Base-by-base conservation (phyloP, 2,113 vertebrate genomes). In the Promerops cafer region DNA sequence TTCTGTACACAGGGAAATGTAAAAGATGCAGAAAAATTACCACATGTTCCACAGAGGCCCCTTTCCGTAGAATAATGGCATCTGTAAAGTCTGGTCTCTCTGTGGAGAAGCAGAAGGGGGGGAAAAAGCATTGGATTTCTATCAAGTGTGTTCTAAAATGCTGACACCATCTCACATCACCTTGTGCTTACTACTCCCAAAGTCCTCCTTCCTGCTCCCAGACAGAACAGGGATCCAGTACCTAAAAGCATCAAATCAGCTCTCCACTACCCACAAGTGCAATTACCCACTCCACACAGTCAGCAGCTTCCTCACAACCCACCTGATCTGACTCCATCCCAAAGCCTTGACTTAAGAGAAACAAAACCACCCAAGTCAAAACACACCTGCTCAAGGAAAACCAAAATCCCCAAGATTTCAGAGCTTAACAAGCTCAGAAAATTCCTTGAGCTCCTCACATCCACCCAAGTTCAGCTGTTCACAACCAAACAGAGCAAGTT, bases 61-160 rank as follows among this genome's bases (percentile, higher is more conserved):
- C 99, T 98, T 99, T 99, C 93, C 99, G 98, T 93, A 99, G 99
- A 94, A 99, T 99, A 89, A 99, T 99, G 87, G 99, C 99, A 33
- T 99, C 99, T 16, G 96, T 93, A 70, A 99, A 99, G 97, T 99
- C 99, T 19, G 99, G 99, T 74, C 99, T 98, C 97, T 99, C 99
- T 99, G 90, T 68, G 81, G 52, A 68, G 61, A 87, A 94, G 56
- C 52, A 94, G 21, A 79, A 53, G 28, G 57, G 22, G n/a, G 44
- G 17, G 2, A 2, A 49, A 39, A 49, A 53, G 23, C 42, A 69
- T 18, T 77, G 45, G 54, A 56, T 94, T 53, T 53, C 61, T 65
- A 57, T 84, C 50, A 77, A 31, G 54, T 39, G 35, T 54, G 57
- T 56, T 83, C 28, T 57, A 80, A 93, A 20, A 28, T 26, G 66